Evolutionary conservation across 2,888 invertebrate genomes (phyloP).

Genomic region (Machimus rusticus): DNA sequence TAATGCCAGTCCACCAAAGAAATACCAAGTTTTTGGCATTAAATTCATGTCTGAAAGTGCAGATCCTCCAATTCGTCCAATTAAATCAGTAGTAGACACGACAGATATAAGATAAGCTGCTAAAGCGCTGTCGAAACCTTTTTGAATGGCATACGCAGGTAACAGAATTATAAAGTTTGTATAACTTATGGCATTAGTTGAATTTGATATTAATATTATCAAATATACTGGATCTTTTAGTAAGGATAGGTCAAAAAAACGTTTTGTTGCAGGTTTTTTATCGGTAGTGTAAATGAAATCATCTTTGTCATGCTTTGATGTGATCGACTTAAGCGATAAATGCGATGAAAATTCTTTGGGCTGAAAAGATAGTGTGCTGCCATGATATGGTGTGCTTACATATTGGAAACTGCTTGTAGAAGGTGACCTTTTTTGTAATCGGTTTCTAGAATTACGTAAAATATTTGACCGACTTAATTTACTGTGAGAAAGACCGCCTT

Average conservation of each 20-base stretch:
- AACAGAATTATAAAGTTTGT: slow-evolving; percentile 85
- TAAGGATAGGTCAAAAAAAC: slow-evolving; percentile 77
- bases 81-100: slow-evolving; percentile 80
- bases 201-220: slow-evolving; percentile 83
- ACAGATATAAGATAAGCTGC: slow-evolving; percentile 80
- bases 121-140: slow-evolving; percentile 74
- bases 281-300: slow-evolving; percentile 56
- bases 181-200: slow-evolving; percentile 85
- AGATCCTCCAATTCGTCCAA: slow-evolving; percentile 85
- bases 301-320: slow-evolving; percentile 55
- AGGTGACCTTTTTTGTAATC: slow-evolving; percentile 73
- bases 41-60: slow-evolving; percentile 79
- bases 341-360: slow-evolving; percentile 81
- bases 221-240: slow-evolving; percentile 82
- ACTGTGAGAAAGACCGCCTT: slow-evolving; percentile 64
- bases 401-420: slow-evolving; percentile 85
- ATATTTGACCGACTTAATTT: slow-evolving; percentile 55
- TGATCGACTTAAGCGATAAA: slow-evolving; percentile 75
- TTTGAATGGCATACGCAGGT: slow-evolving; percentile 76
- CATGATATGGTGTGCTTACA: slow-evolving; percentile 85
- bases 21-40: slow-evolving; percentile 84
- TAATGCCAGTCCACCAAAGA: slow-evolving; percentile 77
- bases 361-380: slow-evolving; percentile 81
- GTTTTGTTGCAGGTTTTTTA: slow-evolving; percentile 63
- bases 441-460: slow-evolving; percentile 62